Base-by-base conservation (phyloP, 2,797 vertebrate genomes). In the Sebastes oblongus region DNA sequence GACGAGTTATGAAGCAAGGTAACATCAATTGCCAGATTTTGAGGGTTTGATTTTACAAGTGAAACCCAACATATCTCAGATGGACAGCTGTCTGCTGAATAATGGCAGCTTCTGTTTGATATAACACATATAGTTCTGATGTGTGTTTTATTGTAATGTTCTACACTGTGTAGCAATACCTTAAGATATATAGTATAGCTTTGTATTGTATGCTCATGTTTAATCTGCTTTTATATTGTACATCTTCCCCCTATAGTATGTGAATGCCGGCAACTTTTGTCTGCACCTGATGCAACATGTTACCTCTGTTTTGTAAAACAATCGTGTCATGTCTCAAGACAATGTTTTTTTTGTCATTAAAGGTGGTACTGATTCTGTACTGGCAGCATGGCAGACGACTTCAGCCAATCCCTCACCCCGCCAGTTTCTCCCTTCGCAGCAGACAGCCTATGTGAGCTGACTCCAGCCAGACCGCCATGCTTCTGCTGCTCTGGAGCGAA, bases 401-500 rank as follows among this genome's bases (percentile, higher is more conserved):
- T 96, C 56, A 90, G 87, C 27, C 91, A 90, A 70, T 96, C 96
- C 4, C 93, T 95, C n/a, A 95, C 95, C 1, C 95, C 97, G 0
- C 94, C 86, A 0, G 95, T 96, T 42, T 97, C 96, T 13, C 96
- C 96, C 6, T 96, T 95, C 32, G 80, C 96, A 80, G 93, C 92
- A 27, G 96, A 97, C 60, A 96, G 96, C 74, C 92, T 95, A 12
- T 89, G 93, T 86, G 95, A 95, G 16, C 90, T 91, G 4, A 90
- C 92, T 12, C 91, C 88, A 77, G 83, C 92, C 61, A 95, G 55
- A 3, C 96, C 91, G 0, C 95, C 97, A 9, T 95, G 91, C 85
- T 99, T 99, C 90, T 96, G 95, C 56, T 99, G 98, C 89, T 94
- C 90, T 64, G 95, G 96, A 70, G 82, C 73, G 55, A 94, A 91